Evolutionary conservation across 2,797 vertebrate genomes (phyloP).

Genomic region (Squalus acanthias): DNA sequence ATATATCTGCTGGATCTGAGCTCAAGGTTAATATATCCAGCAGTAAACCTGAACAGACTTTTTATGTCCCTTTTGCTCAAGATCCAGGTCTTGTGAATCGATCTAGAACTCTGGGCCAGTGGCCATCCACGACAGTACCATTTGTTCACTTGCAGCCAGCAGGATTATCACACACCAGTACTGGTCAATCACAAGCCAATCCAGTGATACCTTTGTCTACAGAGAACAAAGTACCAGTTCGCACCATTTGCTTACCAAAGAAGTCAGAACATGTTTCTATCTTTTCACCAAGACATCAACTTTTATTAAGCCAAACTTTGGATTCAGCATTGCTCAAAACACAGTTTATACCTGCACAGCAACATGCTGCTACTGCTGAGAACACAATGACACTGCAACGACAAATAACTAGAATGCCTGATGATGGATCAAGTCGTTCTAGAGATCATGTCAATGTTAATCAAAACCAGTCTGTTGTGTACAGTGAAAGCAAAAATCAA

Average conservation of each 20-base stretch:
- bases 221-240: not conserved
- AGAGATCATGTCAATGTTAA: not conserved
- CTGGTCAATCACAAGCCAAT: not conserved
- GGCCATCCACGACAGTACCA: not conserved
- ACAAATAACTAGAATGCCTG: not conserved
- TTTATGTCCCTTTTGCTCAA: not conserved
- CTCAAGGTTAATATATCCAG: not conserved
- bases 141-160: not conserved
- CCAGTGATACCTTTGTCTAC: not conserved
- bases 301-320: not conserved
- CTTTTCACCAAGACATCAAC: not conserved
- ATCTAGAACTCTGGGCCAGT: not conserved
- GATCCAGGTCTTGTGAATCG: not conserved
- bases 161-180: not conserved
- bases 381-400: not conserved
- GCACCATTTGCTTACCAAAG: not conserved
- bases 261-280: not conserved
- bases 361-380: not conserved
- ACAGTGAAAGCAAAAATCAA: not conserved
- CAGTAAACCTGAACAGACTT: not conserved
- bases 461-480: not conserved
- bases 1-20: not conserved
- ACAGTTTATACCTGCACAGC: not conserved
- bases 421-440: not conserved
- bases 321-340: not conserved